These are phyloP conservation scores for Strigamia crassipes DNA, from an alignment of 2,888 invertebrate species.

Conservation along the genomic window DNA sequence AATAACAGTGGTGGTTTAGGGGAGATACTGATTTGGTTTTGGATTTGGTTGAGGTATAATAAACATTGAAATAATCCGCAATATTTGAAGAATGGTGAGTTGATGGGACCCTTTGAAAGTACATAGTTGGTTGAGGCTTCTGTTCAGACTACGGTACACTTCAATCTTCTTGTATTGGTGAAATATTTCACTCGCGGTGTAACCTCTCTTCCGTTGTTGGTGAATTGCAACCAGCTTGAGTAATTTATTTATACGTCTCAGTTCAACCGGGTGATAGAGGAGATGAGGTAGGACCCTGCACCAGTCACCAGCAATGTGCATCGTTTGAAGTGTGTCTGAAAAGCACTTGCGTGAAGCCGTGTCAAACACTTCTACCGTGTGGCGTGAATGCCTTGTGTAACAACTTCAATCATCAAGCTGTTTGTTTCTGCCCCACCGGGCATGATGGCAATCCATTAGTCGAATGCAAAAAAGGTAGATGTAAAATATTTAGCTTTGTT, in stretches of 20 bases:
- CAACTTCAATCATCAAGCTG: constrained; percentile 70
- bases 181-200: background rate
- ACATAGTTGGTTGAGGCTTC: background rate
- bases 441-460: constrained; percentile 74
- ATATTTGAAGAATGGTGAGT: background rate
- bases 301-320: background rate
- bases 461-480: constrained; percentile 46
- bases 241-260: background rate
- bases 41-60: background rate
- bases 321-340: constrained; percentile 58
- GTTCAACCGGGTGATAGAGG: background rate
- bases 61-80: background rate
- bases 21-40: background rate
- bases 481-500: background rate
- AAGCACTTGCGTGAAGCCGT: constrained; percentile 59
- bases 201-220: background rate
- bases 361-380: constrained; percentile 51
- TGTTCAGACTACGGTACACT: too few species aligned
- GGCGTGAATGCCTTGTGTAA: constrained; percentile 53
- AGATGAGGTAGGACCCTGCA: background rate
- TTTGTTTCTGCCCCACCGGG: constrained; percentile 77
- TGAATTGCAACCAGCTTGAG: background rate
- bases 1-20: too few species aligned
- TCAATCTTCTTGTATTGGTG: too few species aligned
- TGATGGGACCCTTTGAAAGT: background rate